Base-by-base conservation (phyloP, 2,113 vertebrate species). In the Variabilichromis moorii region DNA sequence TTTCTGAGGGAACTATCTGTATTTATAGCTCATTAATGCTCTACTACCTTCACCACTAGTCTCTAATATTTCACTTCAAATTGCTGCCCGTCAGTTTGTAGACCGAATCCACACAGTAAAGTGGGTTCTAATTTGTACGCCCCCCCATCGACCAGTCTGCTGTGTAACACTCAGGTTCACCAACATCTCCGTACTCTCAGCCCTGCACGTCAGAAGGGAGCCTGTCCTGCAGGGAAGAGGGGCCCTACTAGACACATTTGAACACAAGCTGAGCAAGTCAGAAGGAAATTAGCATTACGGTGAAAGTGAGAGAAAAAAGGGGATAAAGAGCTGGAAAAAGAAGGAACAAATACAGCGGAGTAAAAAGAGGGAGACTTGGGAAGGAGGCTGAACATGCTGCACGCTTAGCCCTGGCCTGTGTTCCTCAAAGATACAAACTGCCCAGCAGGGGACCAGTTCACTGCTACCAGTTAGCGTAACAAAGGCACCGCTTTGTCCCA, bases 341-440 rank as follows among this genome's bases (percentile, higher is more conserved):
- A 53, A 53, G 42, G 28, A 40, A 21, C 10, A 14, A 78, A 50
- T 31, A 78, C 9, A 2, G 26, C 10, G 11, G 5, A 11, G 54
- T 54, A 66, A 51, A 87, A 53, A 82, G 33, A 42, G 26, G 37
- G 53, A 84, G n/a, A 19, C 73, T 80, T 33, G 37, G 87, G 88
- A 61, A 83, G 83, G 85, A 37, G 73, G 93, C 91, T 13, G 92
- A 90, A 94, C 61, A 90, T 66, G 86, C 89, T 90, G 91, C 89
- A 88, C 68, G 87, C 86, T 81, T 68, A 92, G 92, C 89, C 92
- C 92, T 90, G 93, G 85, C 86, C 90, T 83, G 89, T 5, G 86
- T 91, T 90, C 91, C 90, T 91, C 86, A 50, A 28, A 86, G 90
- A 91, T 85, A 86, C 91, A 88, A 86, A 66, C 63, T 4, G 11